Conservation (phyloP, 2,797 vertebrate genomes). For the Capromys pilorides region DNA sequence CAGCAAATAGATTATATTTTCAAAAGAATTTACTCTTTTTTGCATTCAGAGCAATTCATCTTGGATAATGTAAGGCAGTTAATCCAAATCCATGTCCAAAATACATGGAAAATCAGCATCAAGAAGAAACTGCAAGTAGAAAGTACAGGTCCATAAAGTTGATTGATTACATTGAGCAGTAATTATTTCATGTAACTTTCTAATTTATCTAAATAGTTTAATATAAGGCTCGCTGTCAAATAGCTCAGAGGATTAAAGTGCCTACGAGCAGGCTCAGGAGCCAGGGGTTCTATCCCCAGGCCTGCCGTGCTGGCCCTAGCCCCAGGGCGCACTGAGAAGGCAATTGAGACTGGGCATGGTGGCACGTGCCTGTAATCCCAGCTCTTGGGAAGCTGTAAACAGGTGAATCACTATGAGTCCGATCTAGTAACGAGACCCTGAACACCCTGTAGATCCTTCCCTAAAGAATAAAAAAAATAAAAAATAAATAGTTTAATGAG, state of each 20-base stretch:
- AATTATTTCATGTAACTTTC: constrained; percentile 36
- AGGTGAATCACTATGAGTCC: no score
- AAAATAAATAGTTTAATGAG: not conserved
- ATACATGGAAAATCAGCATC: constrained; percentile 33
- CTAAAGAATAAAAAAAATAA: no score
- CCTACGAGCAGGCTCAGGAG: no score
- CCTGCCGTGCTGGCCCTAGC: no score
- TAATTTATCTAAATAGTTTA: not conserved
- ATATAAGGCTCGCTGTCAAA: not conserved
- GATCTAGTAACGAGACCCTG: no score
- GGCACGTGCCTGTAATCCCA: no score
- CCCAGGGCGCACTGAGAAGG: no score
- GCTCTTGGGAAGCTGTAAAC: no score
- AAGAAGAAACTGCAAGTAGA: constrained; percentile 13
- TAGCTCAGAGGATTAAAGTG: no score
- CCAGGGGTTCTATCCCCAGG: no score
- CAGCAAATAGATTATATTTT: not conserved
- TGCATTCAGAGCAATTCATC: not conserved
- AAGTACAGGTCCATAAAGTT: not conserved
- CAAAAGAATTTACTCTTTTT: not conserved
- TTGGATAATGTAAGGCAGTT: constrained; percentile 26
- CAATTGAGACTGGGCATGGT: no score
- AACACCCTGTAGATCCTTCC: no score
- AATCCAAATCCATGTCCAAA: not conserved
- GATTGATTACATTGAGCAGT: not conserved